Evolutionary conservation across 1,140 invertebrate species (phyloP), one percentile per base, ranked within the genome.

Genomic region (Ips nitidus): DNA sequence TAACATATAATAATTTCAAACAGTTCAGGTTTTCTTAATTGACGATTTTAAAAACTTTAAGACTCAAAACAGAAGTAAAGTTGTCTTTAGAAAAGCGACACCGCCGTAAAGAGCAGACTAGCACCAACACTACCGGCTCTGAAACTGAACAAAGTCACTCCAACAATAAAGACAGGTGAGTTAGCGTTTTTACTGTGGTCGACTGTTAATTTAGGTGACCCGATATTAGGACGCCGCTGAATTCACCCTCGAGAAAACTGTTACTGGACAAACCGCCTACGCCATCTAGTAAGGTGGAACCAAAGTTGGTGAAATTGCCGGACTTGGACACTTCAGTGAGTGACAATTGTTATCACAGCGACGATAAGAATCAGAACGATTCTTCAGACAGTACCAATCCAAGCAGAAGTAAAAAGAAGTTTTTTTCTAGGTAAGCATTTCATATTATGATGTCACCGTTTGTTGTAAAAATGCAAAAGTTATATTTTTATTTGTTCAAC

Each of bases 121-220:
- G 64, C 73, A 82, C 40, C 66, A 76, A 86, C 67, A 87, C 85
- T 1, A 88, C 89, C 0, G 88, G 88, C 1, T 91, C 90, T 0
- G 90, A 92, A 74, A 92, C 90, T 1, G 91, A 92, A 73, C 87
- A 86, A 71, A 91, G 90, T 2, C 86, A 86, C 66, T 89, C 88
- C 0, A 85, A 87, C 73, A 88, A 86, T 50, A 81, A 79, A 72
- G 76, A 80, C 39, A 76, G 74, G 79, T 80, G 70, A 69, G 66
- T 22, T 36, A 8, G 36, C 22, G 41, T 62, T 63, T 66, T 66
- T 22, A 3, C 4, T 22, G 22, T 22, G 22, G 22, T 22, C 22
- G 22, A 22, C 22, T 22, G 22, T 22, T 22, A 22, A 22, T 22
- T 22, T 22, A 22, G 22, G 22, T 22, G 22, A 22, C 22, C 22